Evolutionary conservation across 2,113 vertebrate genomes (phyloP), one percentile per base, ranked within the genome.

Genomic region (Pelodiscus sinensis): DNA sequence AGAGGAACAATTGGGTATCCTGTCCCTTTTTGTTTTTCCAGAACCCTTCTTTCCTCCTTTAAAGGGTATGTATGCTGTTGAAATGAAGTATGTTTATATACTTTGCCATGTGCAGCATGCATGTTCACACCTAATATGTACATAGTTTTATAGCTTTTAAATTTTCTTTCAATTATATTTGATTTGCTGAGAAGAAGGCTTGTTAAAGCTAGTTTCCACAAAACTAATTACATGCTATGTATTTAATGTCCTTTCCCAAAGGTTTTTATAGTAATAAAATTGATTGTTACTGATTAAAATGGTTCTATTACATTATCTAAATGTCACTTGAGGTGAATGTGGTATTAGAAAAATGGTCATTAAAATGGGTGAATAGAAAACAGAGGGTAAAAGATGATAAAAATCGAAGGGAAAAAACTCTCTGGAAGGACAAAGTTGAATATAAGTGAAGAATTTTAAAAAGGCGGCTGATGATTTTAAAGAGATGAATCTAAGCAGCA

Each of bases 201-300:
- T 97, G 93, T 97, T 89, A 79, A 89, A 89, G 81, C n/a, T 89
- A 38, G 44, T 87, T 95, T 96, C 95, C 94, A 92, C 90, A 97
- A 97, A 97, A 95, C 96, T 97, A 97, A 97, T 97, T 97, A 95
- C 94, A 91, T 94, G 89, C 89, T 95, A 90, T 93, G 89, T 96
- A 97, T 96, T 97, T 97, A 97, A 97, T 95, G 91, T 93, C 89
- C 92, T 88, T 92, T 96, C 96, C 93, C 93, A 94, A 90, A 97
- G 96, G 94, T 97, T 97, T 97, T 95, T 87, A 38, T 95, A 95
- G 95, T 90, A 95, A 94, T 96, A 96, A 97, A 96, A 96, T 95
- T 95, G 94, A 97, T 97, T 95, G 96, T 96, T 96, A 94, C 95
- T 97, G 96, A 97, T 97, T 96, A 96, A 94, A 95, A 96, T 95